phyloP scores from a whole-genome alignment of 1,140 invertebrate genomes.

The Leptestheria dahalacensis region DNA sequence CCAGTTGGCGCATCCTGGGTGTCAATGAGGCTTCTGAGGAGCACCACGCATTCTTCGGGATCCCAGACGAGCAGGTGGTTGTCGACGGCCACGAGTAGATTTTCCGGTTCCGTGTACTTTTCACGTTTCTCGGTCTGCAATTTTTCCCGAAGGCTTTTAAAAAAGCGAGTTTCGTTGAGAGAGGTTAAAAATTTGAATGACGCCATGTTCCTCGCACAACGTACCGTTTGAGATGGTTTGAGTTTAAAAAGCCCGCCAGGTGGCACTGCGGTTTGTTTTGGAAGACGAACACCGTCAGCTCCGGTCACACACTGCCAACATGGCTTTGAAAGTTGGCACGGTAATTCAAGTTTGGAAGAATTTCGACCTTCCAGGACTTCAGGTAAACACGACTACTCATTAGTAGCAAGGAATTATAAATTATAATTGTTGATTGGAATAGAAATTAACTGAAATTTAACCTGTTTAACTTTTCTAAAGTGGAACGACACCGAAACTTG shows the following conservation, averaged over 20 bases:
- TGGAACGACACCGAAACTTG: no score
- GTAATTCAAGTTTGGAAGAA: slow-evolving; percentile 35
- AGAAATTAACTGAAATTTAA: no score
- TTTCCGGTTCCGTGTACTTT: not conserved
- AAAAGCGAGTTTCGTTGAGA: not conserved
- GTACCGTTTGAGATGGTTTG: not conserved
- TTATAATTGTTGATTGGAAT: no score
- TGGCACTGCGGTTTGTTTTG: not conserved
- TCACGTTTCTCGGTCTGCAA: not conserved
- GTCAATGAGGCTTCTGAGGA: not conserved
- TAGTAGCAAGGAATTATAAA: not conserved
- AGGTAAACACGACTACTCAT: slow-evolving; percentile 25
- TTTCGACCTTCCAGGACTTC: slow-evolving; percentile 33
- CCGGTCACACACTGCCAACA: slow-evolving; percentile 27
- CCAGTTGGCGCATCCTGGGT: not conserved
- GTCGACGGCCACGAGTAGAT: not conserved
- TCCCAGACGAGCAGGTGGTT: not conserved
- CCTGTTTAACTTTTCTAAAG: no score
- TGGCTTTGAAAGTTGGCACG: slow-evolving; percentile 35
- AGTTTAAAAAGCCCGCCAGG: not conserved
- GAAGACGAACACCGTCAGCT: not conserved
- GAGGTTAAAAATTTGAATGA: not conserved
- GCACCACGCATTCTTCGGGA: not conserved
- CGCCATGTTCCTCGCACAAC: not conserved
- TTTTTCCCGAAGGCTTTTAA: not conserved